Evolutionary conservation across 1,140 invertebrate genomes (phyloP).

Genomic region (Cherax quadricarinatus): DNA sequence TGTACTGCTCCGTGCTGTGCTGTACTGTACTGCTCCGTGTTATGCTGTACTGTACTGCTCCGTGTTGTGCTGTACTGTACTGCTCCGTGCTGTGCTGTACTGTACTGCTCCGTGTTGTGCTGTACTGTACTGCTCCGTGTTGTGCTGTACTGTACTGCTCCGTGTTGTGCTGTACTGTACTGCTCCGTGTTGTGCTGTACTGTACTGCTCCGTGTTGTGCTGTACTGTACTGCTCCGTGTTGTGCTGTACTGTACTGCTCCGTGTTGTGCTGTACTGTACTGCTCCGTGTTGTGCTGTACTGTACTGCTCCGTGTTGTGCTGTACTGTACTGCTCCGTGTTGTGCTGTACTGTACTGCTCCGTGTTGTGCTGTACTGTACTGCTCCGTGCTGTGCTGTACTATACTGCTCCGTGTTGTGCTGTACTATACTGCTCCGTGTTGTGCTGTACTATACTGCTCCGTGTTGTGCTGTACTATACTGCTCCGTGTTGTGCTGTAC

Average conservation of each 20-base stretch:
- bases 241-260: constrained; percentile 38
- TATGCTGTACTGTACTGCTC: not conserved
- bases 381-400: too few species aligned
- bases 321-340: too few species aligned
- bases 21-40: constrained; percentile 60
- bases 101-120: not conserved
- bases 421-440: too few species aligned
- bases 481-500: too few species aligned
- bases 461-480: too few species aligned
- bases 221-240: not conserved
- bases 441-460: too few species aligned
- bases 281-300: constrained; percentile 11
- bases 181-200: not conserved
- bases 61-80: not conserved
- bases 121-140: not conserved
- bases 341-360: too few species aligned
- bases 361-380: too few species aligned
- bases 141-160: not conserved
- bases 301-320: too few species aligned
- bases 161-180: constrained; percentile 7
- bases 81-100: not conserved
- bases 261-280: constrained; percentile 23
- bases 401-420: too few species aligned
- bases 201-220: too few species aligned
- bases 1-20: constrained; percentile 70